Conservation (phyloP, 2,888 invertebrate genomes). For the Cephus runcator region DNA sequence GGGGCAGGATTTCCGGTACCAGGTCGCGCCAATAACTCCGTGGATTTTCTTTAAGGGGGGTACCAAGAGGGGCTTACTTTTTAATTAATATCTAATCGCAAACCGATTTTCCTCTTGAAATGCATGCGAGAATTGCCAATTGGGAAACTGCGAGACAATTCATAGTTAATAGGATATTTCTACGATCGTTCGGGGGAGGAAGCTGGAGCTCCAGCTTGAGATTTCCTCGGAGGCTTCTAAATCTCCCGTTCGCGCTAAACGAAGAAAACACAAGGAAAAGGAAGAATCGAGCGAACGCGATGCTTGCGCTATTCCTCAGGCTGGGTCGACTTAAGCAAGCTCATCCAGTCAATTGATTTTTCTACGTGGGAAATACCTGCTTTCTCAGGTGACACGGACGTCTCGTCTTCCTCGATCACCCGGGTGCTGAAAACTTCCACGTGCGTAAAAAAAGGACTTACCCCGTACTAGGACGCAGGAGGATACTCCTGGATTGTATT, state of each 20-base stretch:
- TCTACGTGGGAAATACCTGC: neutral
- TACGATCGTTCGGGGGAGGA: conserved; percentile 11
- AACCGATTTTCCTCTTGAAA: neutral
- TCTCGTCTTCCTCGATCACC: neutral
- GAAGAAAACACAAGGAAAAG: neutral
- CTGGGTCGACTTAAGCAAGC: neutral
- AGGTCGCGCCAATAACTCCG: neutral
- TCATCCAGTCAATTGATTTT: conserved; percentile 4
- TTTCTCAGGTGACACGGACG: neutral
- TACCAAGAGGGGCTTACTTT: neutral
- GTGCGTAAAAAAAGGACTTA: neutral
- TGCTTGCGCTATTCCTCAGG: neutral
- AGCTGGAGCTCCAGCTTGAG: conserved; percentile 40
- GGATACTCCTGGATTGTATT: neutral
- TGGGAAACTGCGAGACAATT: conserved; percentile 11
- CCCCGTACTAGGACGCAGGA: neutral
- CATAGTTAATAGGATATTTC: conserved; percentile 19
- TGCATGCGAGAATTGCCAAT: neutral
- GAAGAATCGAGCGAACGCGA: neutral
- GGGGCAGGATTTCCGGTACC: neutral
- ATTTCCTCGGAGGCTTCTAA: conserved; percentile 50
- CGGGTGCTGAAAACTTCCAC: neutral
- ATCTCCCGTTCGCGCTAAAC: neutral
- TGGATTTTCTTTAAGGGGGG: neutral
- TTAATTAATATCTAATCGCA: neutral